These are phyloP conservation scores for Fregata magnificens DNA, from an alignment of 2,113 vertebrate genomes.

Conservation along the genomic window DNA sequence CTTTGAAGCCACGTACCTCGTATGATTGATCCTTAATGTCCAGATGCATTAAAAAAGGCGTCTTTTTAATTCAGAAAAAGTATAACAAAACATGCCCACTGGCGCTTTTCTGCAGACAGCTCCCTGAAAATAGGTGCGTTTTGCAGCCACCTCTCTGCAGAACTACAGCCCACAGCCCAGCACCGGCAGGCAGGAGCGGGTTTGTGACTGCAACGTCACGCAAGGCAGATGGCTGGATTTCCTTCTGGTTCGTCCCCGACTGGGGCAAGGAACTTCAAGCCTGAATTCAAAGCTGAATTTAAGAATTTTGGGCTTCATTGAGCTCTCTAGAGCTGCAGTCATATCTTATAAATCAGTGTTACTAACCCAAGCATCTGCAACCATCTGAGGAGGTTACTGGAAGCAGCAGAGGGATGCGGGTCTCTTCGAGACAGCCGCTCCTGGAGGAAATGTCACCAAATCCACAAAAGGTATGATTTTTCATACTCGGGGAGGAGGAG, in stretches of 20 bases:
- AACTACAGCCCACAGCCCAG: background rate
- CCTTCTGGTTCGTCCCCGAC: background rate
- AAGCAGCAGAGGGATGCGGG: background rate
- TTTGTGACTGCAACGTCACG: rapidly evolving
- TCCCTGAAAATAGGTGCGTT: background rate
- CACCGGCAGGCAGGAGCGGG: background rate
- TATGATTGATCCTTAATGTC: background rate
- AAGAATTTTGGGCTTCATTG: rapidly evolving
- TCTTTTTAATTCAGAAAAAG: background rate
- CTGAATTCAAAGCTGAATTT: background rate
- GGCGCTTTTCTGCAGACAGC: background rate
- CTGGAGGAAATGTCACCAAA: background rate
- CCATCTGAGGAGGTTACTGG: background rate
- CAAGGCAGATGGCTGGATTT: background rate
- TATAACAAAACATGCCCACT: background rate
- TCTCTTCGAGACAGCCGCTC: background rate
- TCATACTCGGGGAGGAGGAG: background rate
- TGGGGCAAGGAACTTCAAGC: background rate
- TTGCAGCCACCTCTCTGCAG: background rate
- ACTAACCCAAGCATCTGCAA: background rate
- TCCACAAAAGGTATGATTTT: background rate
- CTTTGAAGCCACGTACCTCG: background rate
- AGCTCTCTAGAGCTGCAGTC: background rate
- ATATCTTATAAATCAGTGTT: background rate
- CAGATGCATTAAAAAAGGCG: background rate